Base-by-base conservation (phyloP, 1,140 invertebrate genomes). In the Paralvinella palmiformis region DNA sequence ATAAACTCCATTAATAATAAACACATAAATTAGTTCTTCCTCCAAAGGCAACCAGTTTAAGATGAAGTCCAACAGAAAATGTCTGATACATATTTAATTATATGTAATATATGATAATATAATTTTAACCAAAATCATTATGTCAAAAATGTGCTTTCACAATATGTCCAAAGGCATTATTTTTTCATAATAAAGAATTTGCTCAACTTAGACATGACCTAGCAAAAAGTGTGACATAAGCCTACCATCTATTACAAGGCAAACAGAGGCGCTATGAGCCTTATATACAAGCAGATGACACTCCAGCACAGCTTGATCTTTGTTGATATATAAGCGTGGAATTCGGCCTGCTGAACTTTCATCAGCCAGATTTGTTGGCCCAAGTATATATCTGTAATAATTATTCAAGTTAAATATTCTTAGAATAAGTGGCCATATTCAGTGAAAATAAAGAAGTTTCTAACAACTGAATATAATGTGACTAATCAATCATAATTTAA, bases 241-340 rank as follows among this genome's bases (percentile, higher is more conserved):
- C 36, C 17, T 59, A 81, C 80, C 73, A 63, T 80, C 75, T 31
- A 82, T 67, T 7, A 83, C 67, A 41, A 93, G 82, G 77, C 89
- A 91, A 15, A 93, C 79, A 15, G 89, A 89, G 5, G 89, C 88
- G 82, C 87, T 90, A 10, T 90, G 73, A 6, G 88, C 86, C 69
- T 88, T 84, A 76, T 93, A 94, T 22, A 91, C 86, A 20, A 92
- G 80, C 69, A 93, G 80, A 76, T 89, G 85, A 72, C 88, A 87
- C 59, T 86, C 83, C 56, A 85, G 81, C 22, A 20, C 58, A 65
- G 72, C 67, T 31, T 82, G 83, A 22, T 79, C 79, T 63, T 85
- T 83, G 75, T 86, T 86, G 36, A 91, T 78, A 74, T 85, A 88
- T 29, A 92, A 85, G 81, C 85, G 87, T 15, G 87, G 87, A 50